Percentiles rank a stretch among this genome's conserved stretches.
Conservation (phyloP, 2,797 vertebrate genomes). For the Heliangelus exortis region DNA sequence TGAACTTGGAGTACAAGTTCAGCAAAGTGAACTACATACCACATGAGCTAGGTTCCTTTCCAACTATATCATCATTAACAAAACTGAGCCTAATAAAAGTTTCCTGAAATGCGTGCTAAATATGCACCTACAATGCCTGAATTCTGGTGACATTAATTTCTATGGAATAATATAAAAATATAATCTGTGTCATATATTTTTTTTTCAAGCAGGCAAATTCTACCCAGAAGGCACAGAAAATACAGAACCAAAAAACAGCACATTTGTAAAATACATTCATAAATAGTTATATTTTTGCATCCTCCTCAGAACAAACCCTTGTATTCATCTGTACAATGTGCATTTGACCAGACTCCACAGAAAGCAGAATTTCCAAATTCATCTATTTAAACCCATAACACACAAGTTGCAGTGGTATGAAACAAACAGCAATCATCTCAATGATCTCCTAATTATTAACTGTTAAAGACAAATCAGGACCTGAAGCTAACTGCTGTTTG, state of each 20-base stretch:
- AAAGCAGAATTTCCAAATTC: constrained; percentile 28
- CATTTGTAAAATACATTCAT: not conserved
- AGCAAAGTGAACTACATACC: not conserved
- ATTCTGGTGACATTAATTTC: not conserved
- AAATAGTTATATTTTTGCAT: not conserved
- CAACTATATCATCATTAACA: not conserved
- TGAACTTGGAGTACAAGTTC: not conserved
- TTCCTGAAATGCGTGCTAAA: not conserved
- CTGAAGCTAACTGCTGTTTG: constrained; percentile 8
- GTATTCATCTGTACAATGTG: not conserved
- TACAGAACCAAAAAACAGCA: not conserved
- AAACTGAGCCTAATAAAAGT: not conserved
- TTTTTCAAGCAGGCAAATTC: not conserved
- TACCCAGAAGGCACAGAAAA: not conserved
- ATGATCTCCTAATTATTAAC: constrained; percentile 18
- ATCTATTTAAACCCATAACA: constrained; percentile 11
- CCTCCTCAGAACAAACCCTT: not conserved
- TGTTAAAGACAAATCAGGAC: constrained; percentile 37
- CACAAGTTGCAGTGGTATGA: constrained; percentile 1
- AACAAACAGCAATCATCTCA: constrained; percentile 23
- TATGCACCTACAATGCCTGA: not conserved
- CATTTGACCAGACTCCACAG: not conserved
- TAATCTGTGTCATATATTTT: not conserved
- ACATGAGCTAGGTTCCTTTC: not conserved
- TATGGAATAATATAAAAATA: not conserved